These are phyloP conservation scores for Paraescarpia echinospica DNA, from an alignment of 1,140 invertebrate genomes.

Conservation along the genomic window DNA sequence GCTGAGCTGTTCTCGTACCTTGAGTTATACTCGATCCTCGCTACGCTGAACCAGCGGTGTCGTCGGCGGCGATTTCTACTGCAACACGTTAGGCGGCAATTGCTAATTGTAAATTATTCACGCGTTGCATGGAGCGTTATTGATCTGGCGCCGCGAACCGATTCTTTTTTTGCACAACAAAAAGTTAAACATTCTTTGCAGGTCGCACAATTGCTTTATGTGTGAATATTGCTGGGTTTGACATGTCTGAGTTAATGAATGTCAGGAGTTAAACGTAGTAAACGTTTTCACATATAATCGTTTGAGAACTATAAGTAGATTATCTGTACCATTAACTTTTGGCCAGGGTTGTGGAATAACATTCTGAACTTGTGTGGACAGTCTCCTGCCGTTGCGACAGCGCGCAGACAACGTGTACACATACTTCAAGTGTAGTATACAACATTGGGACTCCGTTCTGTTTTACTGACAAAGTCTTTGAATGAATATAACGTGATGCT, in stretches of 20 bases:
- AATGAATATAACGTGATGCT: not conserved
- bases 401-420: not conserved
- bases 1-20: not conserved
- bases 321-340: not conserved
- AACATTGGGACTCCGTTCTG: not conserved
- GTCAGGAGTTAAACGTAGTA: not conserved
- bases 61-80: not conserved
- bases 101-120: conserved; percentile 6
- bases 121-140: not conserved
- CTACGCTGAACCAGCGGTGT: not conserved
- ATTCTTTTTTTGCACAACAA: not conserved
- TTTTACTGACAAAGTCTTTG: not conserved
- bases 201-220: no score
- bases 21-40: not conserved
- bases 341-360: not conserved
- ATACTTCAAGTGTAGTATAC: not conserved
- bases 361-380: not conserved
- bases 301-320: no score
- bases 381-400: not conserved
- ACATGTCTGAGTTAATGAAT: not conserved
- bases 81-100: not conserved
- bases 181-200: not conserved
- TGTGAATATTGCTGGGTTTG: not conserved
- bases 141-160: not conserved
- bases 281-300: not conserved